Evolutionary conservation across 2,888 invertebrate species (phyloP).

Genomic region (Tholera decimalis): DNA sequence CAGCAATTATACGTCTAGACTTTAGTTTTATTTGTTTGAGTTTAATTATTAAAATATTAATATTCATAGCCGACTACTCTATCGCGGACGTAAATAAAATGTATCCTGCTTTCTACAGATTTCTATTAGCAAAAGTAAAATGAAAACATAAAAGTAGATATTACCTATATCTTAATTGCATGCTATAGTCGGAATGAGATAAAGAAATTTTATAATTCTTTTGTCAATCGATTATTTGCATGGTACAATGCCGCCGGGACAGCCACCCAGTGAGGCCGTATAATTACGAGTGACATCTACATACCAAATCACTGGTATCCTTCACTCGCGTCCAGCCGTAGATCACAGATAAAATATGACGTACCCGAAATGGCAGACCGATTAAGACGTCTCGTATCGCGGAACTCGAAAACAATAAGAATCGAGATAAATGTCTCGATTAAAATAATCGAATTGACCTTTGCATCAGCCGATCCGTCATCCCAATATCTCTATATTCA

Average conservation of each 20-base stretch:
- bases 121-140: conserved; percentile 49
- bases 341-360: conserved; percentile 77
- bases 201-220: conserved; percentile 62
- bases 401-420: conserved; percentile 85
- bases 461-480: conserved; percentile 80
- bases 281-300: conserved; percentile 74
- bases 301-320: conserved; percentile 80
- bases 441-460: conserved; percentile 87
- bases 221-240: conserved; percentile 64
- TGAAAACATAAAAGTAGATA: conserved; percentile 37
- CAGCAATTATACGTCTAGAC: conserved; percentile 51
- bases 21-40: conserved; percentile 49
- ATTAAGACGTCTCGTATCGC: conserved; percentile 83
- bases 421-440: conserved; percentile 87
- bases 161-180: conserved; percentile 56
- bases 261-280: conserved; percentile 68
- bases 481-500: conserved; percentile 82
- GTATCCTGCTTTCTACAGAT: conserved; percentile 63
- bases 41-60: conserved; percentile 46
- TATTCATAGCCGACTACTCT: conserved; percentile 48
- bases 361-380: conserved; percentile 77
- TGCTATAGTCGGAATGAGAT: conserved; percentile 42
- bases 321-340: conserved; percentile 70
- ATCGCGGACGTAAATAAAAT: conserved; percentile 36
- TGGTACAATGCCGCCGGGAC: conserved; percentile 44